Percentiles rank a stretch among this genome's conserved stretches.
phyloP scores from a whole-genome alignment of 2,113 vertebrate genomes.

The Chelonoidis abingdonii region DNA sequence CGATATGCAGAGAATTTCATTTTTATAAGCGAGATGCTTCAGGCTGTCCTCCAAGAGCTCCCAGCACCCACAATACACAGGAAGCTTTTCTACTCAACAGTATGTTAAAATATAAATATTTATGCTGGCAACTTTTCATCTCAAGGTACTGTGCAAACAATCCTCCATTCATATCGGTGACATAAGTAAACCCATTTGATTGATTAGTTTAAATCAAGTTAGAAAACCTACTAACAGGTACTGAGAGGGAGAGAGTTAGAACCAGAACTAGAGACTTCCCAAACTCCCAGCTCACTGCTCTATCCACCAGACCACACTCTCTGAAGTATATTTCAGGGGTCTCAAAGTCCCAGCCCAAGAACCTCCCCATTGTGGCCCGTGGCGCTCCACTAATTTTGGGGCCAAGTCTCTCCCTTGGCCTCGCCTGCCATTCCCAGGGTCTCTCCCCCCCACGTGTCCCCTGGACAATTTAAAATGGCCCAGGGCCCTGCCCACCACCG shows the following conservation, averaged over 20 bases:
- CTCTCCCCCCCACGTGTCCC: too few relatives aligned
- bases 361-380: too few relatives aligned
- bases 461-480: too few relatives aligned
- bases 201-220: neutral
- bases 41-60: neutral
- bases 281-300: neutral
- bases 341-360: too few relatives aligned
- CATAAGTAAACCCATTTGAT: neutral
- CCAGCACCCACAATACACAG: neutral
- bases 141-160: neutral
- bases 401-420: too few relatives aligned
- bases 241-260: neutral
- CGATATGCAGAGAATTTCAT: neutral
- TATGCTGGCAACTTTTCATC: rapidly evolving
- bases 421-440: too few relatives aligned
- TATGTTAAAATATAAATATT: neutral
- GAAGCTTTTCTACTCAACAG: neutral
- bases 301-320: neutral
- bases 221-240: neutral
- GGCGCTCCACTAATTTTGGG: too few relatives aligned
- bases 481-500: too few relatives aligned
- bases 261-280: neutral
- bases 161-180: neutral
- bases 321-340: neutral
- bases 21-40: neutral